phyloP scores from a whole-genome alignment of 2,888 invertebrate species.

The Drosophila testacea region DNA sequence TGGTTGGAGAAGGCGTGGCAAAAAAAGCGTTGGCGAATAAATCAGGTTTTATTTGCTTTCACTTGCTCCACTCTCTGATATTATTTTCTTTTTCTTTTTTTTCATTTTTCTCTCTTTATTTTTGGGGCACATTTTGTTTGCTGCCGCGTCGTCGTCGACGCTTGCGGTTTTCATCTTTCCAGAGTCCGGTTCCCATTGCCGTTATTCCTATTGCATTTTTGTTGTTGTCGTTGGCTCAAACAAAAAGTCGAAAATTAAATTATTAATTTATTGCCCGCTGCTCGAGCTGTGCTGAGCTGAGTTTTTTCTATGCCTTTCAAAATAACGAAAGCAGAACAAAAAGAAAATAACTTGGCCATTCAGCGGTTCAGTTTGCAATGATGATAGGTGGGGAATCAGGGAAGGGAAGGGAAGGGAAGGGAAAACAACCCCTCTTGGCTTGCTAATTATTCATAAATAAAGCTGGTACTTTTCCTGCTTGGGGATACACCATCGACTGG shows the following conservation, averaged over 20 bases:
- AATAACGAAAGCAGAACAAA: constrained; percentile 23
- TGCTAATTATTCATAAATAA: constrained; percentile 83
- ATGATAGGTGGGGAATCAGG: constrained; percentile 10
- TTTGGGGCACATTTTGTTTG: constrained; percentile 49
- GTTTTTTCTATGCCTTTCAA: constrained; percentile 36
- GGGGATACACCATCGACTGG: constrained; percentile 5
- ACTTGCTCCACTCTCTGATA: constrained; percentile 70
- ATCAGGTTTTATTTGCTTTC: constrained; percentile 80
- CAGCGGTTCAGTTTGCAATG: constrained; percentile 53
- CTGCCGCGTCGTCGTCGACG: constrained; percentile 56
- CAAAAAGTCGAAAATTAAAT: constrained; percentile 82
- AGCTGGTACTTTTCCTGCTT: constrained; percentile 40
- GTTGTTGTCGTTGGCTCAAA: constrained; percentile 54
- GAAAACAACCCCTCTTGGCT: constrained; percentile 37
- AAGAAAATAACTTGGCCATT: constrained; percentile 54
- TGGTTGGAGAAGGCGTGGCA: background rate
- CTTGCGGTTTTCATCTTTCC: constrained; percentile 50
- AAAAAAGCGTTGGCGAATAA: constrained; percentile 54
- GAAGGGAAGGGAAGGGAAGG: no score
- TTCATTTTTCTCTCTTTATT: constrained; percentile 26
- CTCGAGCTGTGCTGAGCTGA: constrained; percentile 42
- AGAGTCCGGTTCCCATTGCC: constrained; percentile 21
- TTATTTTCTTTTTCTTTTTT: constrained; percentile 57
- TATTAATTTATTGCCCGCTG: constrained; percentile 81
- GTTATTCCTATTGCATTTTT: constrained; percentile 47